Conservation (phyloP, 2,113 vertebrate species). For the Ammospiza caudacuta region DNA sequence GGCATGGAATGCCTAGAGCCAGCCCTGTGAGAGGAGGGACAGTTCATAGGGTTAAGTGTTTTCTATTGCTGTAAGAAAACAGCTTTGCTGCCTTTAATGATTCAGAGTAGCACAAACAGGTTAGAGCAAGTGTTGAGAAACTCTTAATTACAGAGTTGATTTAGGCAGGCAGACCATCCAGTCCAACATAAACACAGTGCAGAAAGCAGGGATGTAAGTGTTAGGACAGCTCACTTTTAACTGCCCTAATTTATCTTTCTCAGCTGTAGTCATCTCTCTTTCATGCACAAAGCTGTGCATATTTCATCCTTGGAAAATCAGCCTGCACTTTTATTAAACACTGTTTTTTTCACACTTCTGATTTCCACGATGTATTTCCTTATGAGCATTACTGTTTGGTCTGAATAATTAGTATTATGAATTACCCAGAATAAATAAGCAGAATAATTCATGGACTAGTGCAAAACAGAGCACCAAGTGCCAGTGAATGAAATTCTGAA, state of each 20-base stretch:
- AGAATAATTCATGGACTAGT: not conserved
- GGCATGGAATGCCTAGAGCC: not conserved
- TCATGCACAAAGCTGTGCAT: not conserved
- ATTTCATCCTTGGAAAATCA: conserved; percentile 14
- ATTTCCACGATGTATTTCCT: not conserved
- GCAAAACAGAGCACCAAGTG: not conserved
- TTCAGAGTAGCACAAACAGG: conserved; percentile 42
- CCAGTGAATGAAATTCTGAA: not conserved
- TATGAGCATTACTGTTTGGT: not conserved
- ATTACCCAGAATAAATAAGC: not conserved
- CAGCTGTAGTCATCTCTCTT: not conserved
- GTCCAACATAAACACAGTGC: conserved; percentile 1
- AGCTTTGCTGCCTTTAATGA: conserved; percentile 24
- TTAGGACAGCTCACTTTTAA: not conserved
- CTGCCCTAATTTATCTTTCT: not conserved
- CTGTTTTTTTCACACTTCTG: not conserved
- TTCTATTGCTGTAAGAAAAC: not conserved
- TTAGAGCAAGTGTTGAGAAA: conserved; percentile 40
- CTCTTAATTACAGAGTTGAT: conserved; percentile 22
- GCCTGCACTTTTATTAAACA: not conserved
- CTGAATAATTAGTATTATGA: not conserved
- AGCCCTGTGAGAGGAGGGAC: not conserved
- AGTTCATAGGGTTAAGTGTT: not conserved
- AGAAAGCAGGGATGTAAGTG: not conserved
- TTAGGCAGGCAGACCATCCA: not conserved